phyloP scores from a whole-genome alignment of 2,113 vertebrate genomes.

The Electrona antarctica region DNA sequence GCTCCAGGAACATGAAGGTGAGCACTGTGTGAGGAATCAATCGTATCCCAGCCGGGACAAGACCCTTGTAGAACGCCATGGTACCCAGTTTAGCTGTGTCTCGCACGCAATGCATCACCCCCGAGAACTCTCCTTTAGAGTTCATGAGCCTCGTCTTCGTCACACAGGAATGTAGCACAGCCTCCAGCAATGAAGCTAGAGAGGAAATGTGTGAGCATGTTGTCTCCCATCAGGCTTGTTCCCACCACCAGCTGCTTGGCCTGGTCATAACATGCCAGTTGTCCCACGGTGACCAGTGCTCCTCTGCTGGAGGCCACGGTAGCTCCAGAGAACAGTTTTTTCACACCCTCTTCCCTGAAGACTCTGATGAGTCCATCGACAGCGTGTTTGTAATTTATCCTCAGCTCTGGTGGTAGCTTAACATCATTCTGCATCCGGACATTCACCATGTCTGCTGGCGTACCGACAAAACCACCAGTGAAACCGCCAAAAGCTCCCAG shows the following conservation, averaged over 20 bases:
- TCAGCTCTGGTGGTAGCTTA: slow-evolving; percentile 84
- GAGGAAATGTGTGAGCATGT: slow-evolving; percentile 90
- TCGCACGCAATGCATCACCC: slow-evolving; percentile 86
- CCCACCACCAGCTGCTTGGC: slow-evolving; percentile 93
- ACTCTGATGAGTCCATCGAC: slow-evolving; percentile 92
- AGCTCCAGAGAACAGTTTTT: slow-evolving; percentile 89
- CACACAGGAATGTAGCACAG: slow-evolving; percentile 92
- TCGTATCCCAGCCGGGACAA: slow-evolving; percentile 87
- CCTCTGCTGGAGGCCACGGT: slow-evolving; percentile 92
- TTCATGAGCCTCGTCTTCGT: slow-evolving; percentile 97
- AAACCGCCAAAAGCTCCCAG: slow-evolving; percentile 79
- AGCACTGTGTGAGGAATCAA: slow-evolving; percentile 88
- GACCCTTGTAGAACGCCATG: slow-evolving; percentile 93
- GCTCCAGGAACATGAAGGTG: slow-evolving; percentile 90
- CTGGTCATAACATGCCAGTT: slow-evolving; percentile 95
- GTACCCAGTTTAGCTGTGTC: slow-evolving; percentile 92
- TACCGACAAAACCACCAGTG: slow-evolving; percentile 92
- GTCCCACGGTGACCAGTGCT: slow-evolving; percentile 92
- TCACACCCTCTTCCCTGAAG: slow-evolving; percentile 89
- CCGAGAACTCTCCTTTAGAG: slow-evolving; percentile 91
- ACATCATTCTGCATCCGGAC: slow-evolving; percentile 99
- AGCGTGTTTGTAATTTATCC: slow-evolving; percentile 93
- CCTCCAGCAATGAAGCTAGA: slow-evolving; percentile 95
- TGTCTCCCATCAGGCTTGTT: slow-evolving; percentile 87
- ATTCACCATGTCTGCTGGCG: slow-evolving; percentile 95